These are phyloP conservation scores for Nymphalis io DNA, from an alignment of 1,140 invertebrate species.

Conservation along the genomic window DNA sequence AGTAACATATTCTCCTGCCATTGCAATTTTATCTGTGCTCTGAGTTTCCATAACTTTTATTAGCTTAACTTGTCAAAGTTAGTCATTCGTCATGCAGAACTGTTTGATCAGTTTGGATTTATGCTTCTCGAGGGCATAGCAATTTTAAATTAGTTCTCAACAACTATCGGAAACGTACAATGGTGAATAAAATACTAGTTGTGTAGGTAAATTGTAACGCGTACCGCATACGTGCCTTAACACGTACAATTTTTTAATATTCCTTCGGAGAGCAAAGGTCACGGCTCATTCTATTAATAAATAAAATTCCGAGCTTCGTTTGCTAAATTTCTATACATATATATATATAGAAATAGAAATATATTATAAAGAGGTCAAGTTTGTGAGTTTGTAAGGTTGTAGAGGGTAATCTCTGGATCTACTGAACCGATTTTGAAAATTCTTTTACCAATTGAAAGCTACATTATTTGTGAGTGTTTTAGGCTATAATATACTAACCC, in stretches of 20 bases:
- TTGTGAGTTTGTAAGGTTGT: too few species aligned
- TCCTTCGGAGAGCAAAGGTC: conserved; percentile 3
- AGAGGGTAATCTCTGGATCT: too few species aligned
- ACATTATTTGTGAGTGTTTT: too few species aligned
- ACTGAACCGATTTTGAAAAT: too few species aligned
- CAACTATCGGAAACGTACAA: background rate
- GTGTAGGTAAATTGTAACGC: background rate
- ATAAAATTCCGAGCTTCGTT: background rate
- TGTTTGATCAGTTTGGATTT: background rate
- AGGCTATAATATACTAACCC: too few species aligned
- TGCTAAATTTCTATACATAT: background rate
- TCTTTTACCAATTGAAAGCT: too few species aligned
- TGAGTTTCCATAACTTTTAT: background rate
- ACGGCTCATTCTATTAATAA: background rate
- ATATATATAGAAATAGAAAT: too few species aligned
- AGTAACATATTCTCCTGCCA: too few species aligned
- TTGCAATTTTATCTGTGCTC: background rate
- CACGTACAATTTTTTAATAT: background rate
- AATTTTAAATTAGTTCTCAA: conserved; percentile 5
- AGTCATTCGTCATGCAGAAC: background rate
- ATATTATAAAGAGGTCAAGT: too few species aligned
- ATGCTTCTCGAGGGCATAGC: background rate
- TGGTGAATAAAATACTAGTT: background rate
- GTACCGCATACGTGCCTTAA: background rate
- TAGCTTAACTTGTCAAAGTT: background rate